A percentile compares a stretch with the other conserved stretches of the same genome.
Conservation (phyloP, 2,797 vertebrate genomes). For the Muraenolepis orangiensis region DNA sequence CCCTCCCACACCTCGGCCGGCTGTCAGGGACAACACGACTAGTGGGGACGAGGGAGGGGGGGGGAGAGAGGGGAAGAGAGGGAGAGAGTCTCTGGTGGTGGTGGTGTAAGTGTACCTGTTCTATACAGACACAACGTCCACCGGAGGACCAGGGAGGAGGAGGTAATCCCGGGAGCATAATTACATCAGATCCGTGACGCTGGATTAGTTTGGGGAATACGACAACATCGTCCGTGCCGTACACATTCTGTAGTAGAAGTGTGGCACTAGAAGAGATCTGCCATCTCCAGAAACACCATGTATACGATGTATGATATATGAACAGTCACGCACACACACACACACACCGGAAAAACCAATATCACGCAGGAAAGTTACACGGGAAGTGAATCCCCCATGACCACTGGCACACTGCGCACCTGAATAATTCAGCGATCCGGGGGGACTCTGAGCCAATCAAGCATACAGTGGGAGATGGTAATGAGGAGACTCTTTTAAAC, state of each 20-base stretch:
- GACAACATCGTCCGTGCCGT: neutral
- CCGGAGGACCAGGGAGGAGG: neutral
- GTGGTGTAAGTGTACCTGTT: neutral
- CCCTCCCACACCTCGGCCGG: constrained; percentile 13
- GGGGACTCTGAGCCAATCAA: neutral
- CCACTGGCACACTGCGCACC: neutral
- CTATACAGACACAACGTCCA: neutral
- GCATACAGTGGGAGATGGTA: neutral
- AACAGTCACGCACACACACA: no score
- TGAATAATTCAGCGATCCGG: neutral
- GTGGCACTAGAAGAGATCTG: neutral
- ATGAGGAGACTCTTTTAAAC: neutral
- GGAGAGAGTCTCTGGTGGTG: neutral
- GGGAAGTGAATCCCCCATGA: neutral
- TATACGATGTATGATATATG: no score
- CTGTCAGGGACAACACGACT: constrained; percentile 25
- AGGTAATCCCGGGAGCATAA: neutral
- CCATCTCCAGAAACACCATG: neutral
- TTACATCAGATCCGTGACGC: neutral
- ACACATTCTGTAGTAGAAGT: neutral
- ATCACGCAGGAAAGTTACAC: neutral
- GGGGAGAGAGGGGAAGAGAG: neutral
- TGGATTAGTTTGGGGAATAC: neutral
- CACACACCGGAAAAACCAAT: neutral
- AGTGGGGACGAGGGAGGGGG: constrained; percentile 24